These are phyloP conservation scores for Lepus townsendii DNA, from an alignment of 2,797 vertebrate genomes.

Conservation along the genomic window DNA sequence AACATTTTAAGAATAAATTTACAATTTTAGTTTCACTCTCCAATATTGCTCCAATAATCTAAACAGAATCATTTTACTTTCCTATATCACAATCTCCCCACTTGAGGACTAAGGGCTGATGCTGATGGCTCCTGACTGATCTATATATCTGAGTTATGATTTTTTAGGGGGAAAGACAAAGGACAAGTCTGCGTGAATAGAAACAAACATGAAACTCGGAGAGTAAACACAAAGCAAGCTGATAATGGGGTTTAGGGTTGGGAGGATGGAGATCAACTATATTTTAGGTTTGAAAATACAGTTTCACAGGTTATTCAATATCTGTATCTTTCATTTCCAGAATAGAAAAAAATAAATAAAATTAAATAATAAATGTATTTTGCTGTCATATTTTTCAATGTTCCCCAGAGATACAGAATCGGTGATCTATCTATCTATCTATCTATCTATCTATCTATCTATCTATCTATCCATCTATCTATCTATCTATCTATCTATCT, in stretches of 20 bases:
- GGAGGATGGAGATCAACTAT: neutral
- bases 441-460: no score
- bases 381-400: neutral
- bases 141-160: neutral
- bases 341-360: neutral
- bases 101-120: neutral
- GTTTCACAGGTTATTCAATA: neutral
- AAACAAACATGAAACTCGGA: neutral
- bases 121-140: neutral
- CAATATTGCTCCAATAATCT: neutral
- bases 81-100: neutral
- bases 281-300: neutral
- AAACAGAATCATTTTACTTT: neutral
- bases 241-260: rapidly evolving
- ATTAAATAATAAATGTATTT: neutral
- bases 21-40: neutral
- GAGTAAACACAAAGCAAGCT: neutral
- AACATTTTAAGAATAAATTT: slow-evolving; percentile 13
- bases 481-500: no score
- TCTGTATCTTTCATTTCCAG: neutral
- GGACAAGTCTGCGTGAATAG: rapidly evolving
- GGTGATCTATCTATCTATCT: no score
- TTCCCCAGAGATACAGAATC: neutral
- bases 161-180: neutral
- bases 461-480: no score